These are phyloP conservation scores for Papilio machaon DNA, from an alignment of 1,140 invertebrate species.

Conservation along the genomic window DNA sequence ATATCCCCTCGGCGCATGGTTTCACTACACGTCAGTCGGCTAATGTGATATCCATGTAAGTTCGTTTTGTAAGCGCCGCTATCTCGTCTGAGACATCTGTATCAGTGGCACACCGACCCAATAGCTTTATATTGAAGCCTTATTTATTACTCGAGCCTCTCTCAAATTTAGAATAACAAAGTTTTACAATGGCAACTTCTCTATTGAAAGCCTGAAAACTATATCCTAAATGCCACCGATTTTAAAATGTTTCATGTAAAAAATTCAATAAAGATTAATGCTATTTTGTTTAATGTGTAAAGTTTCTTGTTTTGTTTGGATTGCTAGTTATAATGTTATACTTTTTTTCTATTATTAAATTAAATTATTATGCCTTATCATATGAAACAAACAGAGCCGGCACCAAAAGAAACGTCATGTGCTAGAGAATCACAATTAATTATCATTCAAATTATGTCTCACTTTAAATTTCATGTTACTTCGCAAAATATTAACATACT, in stretches of 20 bases:
- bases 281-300: not conserved
- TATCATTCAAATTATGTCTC: slow-evolving; percentile 14
- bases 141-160: slow-evolving; percentile 74
- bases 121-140: slow-evolving; percentile 73
- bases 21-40: slow-evolving; percentile 59
- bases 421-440: not conserved
- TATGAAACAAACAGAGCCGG: not conserved
- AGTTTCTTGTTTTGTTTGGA: not conserved
- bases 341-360: not conserved
- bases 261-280: slow-evolving; percentile 6
- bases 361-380: not conserved
- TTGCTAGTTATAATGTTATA: not conserved
- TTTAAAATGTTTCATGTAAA: not conserved
- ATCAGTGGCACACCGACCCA: slow-evolving; percentile 74
- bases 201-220: slow-evolving; percentile 44
- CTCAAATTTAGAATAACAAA: slow-evolving; percentile 67
- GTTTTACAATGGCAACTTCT: slow-evolving; percentile 58
- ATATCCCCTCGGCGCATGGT: slow-evolving; percentile 51
- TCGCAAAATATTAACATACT: not conserved
- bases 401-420: not conserved
- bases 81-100: slow-evolving; percentile 75
- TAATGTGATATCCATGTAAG: slow-evolving; percentile 79
- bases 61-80: slow-evolving; percentile 73
- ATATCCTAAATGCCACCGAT: slow-evolving; percentile 22
- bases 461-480: not conserved